Evolutionary conservation across 2,113 vertebrate species (phyloP), one percentile per base, ranked within the genome.

Genomic region (Eleginops maclovinus): DNA sequence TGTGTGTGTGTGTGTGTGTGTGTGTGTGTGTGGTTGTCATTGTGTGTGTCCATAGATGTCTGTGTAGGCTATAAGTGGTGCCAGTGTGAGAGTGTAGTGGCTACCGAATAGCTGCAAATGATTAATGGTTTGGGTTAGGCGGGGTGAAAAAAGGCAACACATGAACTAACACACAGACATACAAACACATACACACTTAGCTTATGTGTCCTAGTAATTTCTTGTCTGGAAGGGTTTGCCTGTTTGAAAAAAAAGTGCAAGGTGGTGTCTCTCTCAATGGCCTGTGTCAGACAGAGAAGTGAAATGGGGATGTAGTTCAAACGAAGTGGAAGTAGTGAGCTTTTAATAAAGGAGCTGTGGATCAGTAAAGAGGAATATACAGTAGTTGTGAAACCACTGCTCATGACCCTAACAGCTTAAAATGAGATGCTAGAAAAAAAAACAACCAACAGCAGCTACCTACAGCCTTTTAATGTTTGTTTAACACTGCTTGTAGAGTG

Each of bases 121-220:
- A 92, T 89, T 83, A 83, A 90, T 89, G 81, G 41, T 67, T 24
- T 31, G 21, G 56, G 72, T 79, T 77, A 69, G 59, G 50, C 8
- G 6, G 80, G 63, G 72, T 79, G 71, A 90, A 78, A 75, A 81
- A 85, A 81, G 65, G 78, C 77, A 75, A 53, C 66, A 44, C 50
- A 22, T 5, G 21, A 19, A 41, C 24, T 3, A 6, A 43, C 40
- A 1, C 44, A n/a, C 62, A 22, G 6, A 56, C 1, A 17, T 13
- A 28, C 15, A 41, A 21, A 44, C 49, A 64, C 3, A 31, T 12
- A 70, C 16, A 31, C 67, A 40, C 54, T n/a, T 2, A 19, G 56
- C 22, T 64, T 19, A 88, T 77, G 87, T 87, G 61, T 77, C 21
- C 41, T 31, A 26, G 71, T 82, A 60, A 63, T 77, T 28, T 83